Conservation (phyloP, 2,888 invertebrate genomes). For the Aleiodes alternator region DNA sequence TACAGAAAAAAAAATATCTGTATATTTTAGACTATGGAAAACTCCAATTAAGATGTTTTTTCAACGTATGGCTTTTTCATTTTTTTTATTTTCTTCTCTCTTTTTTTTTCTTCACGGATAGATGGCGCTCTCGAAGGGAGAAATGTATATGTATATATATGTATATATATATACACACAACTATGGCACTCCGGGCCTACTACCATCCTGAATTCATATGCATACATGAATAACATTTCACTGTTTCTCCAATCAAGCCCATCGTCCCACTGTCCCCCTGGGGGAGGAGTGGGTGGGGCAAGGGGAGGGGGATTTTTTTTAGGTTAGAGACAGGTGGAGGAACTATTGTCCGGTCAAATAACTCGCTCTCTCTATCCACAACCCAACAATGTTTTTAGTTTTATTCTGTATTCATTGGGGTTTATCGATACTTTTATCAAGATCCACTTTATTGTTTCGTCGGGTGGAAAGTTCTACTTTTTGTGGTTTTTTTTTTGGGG, state of each 20-base stretch:
- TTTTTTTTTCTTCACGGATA: neutral
- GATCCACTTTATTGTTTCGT: slow-evolving; percentile 16
- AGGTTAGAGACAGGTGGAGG: slow-evolving; percentile 43
- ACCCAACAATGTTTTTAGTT: slow-evolving; percentile 6
- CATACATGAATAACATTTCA: slow-evolving; percentile 74
- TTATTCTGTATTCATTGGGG: slow-evolving; percentile 25
- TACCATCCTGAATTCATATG: slow-evolving; percentile 70
- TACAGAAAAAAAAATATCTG: too few species aligned
- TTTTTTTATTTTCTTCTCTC: slow-evolving; percentile 20
- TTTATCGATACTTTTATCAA: slow-evolving; percentile 27
- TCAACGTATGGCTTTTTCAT: slow-evolving; percentile 36
- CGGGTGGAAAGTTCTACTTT: neutral
- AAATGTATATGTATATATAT: slow-evolving; percentile 14
- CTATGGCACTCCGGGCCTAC: slow-evolving; percentile 40
- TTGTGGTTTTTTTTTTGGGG: neutral
- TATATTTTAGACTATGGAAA: slow-evolving; percentile 46
- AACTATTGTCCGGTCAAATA: slow-evolving; percentile 44
- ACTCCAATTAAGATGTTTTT: slow-evolving; percentile 72
- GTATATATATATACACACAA: slow-evolving; percentile 3
- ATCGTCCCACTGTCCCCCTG: slow-evolving; percentile 49
- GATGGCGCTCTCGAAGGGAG: neutral
- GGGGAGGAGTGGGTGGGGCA: slow-evolving; percentile 20
- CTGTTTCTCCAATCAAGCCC: slow-evolving; percentile 71
- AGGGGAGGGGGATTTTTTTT: slow-evolving; percentile 6
- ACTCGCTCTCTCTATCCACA: slow-evolving; percentile 6